Evolutionary conservation across 2,113 vertebrate species (phyloP), one percentile per base, ranked within the genome.

Genomic region (Scalopus aquaticus): DNA sequence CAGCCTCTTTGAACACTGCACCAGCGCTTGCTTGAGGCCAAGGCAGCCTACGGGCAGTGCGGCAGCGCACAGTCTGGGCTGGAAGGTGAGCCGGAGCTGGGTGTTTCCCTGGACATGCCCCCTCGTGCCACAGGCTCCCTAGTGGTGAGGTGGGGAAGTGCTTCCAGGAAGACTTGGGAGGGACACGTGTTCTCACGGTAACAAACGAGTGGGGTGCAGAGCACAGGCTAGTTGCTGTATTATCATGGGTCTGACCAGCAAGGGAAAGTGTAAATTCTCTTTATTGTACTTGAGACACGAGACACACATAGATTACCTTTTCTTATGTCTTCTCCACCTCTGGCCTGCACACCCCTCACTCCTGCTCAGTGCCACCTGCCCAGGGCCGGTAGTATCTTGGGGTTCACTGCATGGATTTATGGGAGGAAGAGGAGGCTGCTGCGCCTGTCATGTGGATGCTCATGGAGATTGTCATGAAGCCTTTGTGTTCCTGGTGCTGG

Each of bases 301-400:
- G 22, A 30, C 35, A 13, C 10, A 9, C 1, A 37, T 1, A 0
- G 20, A 35, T 44, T 49, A 17, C 39, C 11, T 49, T 8, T 73
- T 26, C 32, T 28, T 42, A 1, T n/a, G 54, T 42, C 58, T 24
- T 39, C 26, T 35, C 37, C 60, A 0, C 28, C 65, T 30, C 37
- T 26, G 26, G 5, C 72, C 84, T 42, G 30, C 72, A 15, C 83
- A 42, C 64, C 64, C 19, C 28, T 1, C 16, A 51, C 35, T 44
- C 30, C 39, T 74, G 67, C 44, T 22, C 44, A 26, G 26, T 54
- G 65, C 10, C 49, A 54, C 58, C 10, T 77, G 60, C 60, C 22
- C n/a, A 9, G 8, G 8, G 42, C 70, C 60, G 1, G 0, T 5
- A 16, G 22, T 30, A 37, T 69, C 32, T 54, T 54, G 78, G 44